Conservation (phyloP, 2,797 vertebrate genomes). For the Ctenopoma multispine region DNA sequence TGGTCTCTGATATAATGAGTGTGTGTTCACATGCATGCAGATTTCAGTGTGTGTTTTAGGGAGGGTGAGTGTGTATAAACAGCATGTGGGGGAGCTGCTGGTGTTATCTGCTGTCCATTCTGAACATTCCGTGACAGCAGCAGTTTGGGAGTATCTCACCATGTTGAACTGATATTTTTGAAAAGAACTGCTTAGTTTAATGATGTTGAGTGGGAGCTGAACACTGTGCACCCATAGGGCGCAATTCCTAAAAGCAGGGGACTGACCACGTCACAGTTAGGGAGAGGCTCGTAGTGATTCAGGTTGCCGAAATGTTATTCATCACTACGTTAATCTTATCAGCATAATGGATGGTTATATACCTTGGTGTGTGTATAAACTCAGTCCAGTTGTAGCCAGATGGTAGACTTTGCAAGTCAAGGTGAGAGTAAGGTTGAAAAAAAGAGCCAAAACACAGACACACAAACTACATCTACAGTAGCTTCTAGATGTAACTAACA, state of each 20-base stretch:
- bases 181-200: slow-evolving; percentile 48
- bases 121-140: slow-evolving; percentile 75
- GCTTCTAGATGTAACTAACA: no score
- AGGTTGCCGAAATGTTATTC: slow-evolving; percentile 10
- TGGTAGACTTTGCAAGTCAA: neutral
- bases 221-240: slow-evolving; percentile 2
- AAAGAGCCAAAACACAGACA: neutral
- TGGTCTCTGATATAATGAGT: slow-evolving; percentile 61
- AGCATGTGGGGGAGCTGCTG: slow-evolving; percentile 64
- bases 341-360: slow-evolving; percentile 3
- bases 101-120: slow-evolving; percentile 70
- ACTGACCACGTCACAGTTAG: slow-evolving; percentile 6
- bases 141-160: slow-evolving; percentile 60
- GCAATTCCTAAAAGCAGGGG: slow-evolving; percentile 36
- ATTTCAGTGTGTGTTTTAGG: slow-evolving; percentile 37
- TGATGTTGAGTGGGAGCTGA: slow-evolving; percentile 28
- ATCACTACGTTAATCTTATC: slow-evolving; percentile 38
- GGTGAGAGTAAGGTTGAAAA: neutral
- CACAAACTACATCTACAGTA: neutral
- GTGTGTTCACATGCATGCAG: slow-evolving; percentile 25
- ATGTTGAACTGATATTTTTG: slow-evolving; percentile 37
- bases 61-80: slow-evolving; percentile 52
- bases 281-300: slow-evolving; percentile 26
- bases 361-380: neutral
- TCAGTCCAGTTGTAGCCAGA: neutral